phyloP scores from a whole-genome alignment of 2,797 vertebrate species.

The Argya squamiceps region DNA sequence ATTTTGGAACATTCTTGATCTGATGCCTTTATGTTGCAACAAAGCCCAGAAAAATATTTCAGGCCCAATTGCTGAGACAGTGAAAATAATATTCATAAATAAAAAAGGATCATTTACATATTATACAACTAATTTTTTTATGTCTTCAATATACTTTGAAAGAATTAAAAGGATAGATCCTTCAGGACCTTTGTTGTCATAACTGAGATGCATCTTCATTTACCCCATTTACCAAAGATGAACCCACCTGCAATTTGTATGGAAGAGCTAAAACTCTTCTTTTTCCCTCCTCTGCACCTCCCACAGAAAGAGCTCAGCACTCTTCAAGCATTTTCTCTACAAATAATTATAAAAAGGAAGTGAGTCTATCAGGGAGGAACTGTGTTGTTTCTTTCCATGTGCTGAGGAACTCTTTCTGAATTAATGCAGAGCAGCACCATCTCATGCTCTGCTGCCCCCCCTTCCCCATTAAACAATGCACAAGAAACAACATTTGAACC shows the following conservation, averaged over 20 bases:
- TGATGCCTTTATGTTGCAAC: conserved; percentile 65
- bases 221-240: not conserved
- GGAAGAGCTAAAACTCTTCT: not conserved
- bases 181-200: conserved; percentile 20
- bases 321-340: not conserved
- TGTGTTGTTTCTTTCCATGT: not conserved
- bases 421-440: not conserved
- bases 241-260: not conserved
- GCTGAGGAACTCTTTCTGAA: not conserved
- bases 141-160: not conserved
- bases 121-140: conserved; percentile 2
- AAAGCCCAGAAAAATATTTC: conserved; percentile 62
- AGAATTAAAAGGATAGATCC: conserved; percentile 14
- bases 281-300: not conserved
- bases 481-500: not conserved
- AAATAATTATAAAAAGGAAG: not conserved
- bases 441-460: rapidly evolving
- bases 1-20: conserved; percentile 64
- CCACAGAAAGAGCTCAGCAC: not conserved
- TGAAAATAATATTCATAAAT: conserved; percentile 54
- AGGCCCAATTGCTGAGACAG: conserved; percentile 17
- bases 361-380: not conserved
- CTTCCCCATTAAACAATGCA: not conserved
- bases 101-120: not conserved
- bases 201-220: conserved; percentile 27